These are phyloP conservation scores for Tridacna gigas DNA, from an alignment of 2,888 invertebrate genomes.

Conservation along the genomic window DNA sequence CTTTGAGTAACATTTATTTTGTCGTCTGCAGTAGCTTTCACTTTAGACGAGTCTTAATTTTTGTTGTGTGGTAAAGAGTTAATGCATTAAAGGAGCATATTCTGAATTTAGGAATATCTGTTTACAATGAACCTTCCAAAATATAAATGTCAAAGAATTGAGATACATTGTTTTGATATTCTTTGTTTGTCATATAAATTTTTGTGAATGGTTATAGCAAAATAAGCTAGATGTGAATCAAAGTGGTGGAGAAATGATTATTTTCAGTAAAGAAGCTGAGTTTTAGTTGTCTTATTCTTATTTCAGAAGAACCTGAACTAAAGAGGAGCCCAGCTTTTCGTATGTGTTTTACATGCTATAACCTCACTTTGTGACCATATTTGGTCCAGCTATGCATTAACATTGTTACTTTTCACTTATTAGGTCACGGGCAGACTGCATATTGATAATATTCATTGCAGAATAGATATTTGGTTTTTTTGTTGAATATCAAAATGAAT, in stretches of 20 bases:
- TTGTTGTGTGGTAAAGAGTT: no score
- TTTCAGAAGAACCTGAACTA: slow-evolving; percentile 79
- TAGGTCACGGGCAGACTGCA: slow-evolving; percentile 53
- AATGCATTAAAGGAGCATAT: no score
- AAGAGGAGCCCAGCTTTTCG: slow-evolving; percentile 78
- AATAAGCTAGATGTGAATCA: background rate
- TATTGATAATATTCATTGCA: slow-evolving; percentile 1
- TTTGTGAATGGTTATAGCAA: no score
- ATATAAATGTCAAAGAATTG: no score
- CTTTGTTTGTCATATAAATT: no score
- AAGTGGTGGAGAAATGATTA: background rate
- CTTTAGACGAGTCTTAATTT: no score
- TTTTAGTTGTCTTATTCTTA: slow-evolving; percentile 55
- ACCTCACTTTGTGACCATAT: slow-evolving; percentile 59
- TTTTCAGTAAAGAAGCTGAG: background rate
- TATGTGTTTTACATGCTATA: slow-evolving; percentile 75
- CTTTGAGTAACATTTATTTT: no score
- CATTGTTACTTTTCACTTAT: slow-evolving; percentile 69
- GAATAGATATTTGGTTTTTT: background rate
- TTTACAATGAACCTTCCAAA: no score
- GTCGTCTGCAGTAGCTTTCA: no score
- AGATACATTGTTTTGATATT: no score
- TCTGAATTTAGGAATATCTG: no score
- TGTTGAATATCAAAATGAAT: no score
- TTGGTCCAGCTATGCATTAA: slow-evolving; percentile 61